phyloP scores from a whole-genome alignment of 35 echinoderm and acorn worm genomes.

The Diadema setosum region DNA sequence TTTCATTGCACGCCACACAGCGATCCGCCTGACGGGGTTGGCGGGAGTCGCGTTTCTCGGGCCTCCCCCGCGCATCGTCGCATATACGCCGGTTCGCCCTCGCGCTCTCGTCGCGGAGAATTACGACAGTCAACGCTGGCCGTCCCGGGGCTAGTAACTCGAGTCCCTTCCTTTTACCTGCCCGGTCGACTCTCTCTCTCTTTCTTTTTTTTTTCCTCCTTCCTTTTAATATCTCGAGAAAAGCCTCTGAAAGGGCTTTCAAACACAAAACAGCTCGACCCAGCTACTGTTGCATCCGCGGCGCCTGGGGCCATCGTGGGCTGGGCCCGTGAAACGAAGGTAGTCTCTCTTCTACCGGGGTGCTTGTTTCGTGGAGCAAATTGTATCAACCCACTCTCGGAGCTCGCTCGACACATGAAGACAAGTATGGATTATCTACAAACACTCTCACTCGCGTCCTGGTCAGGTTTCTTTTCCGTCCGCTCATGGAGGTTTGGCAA shows the following conservation, averaged over 20 bases:
- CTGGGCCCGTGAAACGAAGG: background rate
- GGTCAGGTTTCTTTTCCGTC: too few species aligned
- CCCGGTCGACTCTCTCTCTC: too few species aligned
- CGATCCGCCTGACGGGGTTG: background rate
- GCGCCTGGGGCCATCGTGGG: background rate
- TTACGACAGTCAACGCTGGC: background rate
- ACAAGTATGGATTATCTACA: too few species aligned
- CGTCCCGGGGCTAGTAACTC: background rate
- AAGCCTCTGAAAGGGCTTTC: background rate
- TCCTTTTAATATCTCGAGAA: background rate
- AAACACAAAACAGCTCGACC: background rate
- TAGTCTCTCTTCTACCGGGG: background rate
- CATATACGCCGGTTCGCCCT: too few species aligned
- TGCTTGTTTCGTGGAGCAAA: background rate
- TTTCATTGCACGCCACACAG: background rate
- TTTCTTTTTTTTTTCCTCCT: too few species aligned
- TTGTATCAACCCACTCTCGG: background rate
- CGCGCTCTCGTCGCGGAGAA: background rate
- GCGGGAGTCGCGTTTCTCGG: background rate
- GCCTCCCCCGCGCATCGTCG: background rate
- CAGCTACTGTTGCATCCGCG: background rate
- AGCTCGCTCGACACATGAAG: too few species aligned
- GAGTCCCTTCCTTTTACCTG: background rate
- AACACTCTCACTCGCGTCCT: too few species aligned
- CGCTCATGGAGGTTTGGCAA: too few species aligned